Evolutionary conservation across 1,140 invertebrate species (phyloP), one percentile per base, ranked within the genome.

Genomic region (Aphelenchoides fujianensis): DNA sequence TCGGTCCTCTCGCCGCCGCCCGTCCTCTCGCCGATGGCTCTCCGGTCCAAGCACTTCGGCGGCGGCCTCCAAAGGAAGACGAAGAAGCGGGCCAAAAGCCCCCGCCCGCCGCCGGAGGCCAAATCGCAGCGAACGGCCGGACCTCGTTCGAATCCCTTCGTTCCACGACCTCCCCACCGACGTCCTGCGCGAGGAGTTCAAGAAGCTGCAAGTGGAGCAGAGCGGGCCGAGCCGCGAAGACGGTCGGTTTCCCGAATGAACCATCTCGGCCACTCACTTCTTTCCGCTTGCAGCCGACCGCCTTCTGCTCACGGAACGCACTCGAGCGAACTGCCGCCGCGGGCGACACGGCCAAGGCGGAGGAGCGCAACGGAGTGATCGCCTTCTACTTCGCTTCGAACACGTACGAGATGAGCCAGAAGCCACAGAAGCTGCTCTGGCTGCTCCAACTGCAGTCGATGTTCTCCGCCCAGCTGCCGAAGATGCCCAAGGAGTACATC

Each of bases 401-500:
- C 67, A 75, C 75, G 55, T 54, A 36, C 16, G 55, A 35, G 0
- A 28, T 37, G n/a, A 19, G 28, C 31, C 77, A 78, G 36, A 12
- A 71, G 5, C 7, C 27, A 53, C 36, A 70, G 19, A 78, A 78
- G 64, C 30, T 79, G 32, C 86, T 94, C 1, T 95, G 93, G 93
- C 86, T 98, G 1, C 91, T 96, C 72, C 92, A 92, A 57, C 87
- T 98, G 0, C 94, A 97, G 84, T 57, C 57, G 48, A 31, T 78
- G 64, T 77, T 80, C 85, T 92, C 92, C 16, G 91, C 93, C 82
- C 95, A 98, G 82, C 86, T 98, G 63, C 94, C 96, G 0, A 89
- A 92, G 85, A 99, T 98, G 95, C 94, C 94, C 0, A 94, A 94
- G 78, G 94, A 97, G 85, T 98, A 98, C 81, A 97, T 99, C 71